Base-by-base conservation (phyloP, 2,113 vertebrate species). In the Myotis lucifugus region DNA sequence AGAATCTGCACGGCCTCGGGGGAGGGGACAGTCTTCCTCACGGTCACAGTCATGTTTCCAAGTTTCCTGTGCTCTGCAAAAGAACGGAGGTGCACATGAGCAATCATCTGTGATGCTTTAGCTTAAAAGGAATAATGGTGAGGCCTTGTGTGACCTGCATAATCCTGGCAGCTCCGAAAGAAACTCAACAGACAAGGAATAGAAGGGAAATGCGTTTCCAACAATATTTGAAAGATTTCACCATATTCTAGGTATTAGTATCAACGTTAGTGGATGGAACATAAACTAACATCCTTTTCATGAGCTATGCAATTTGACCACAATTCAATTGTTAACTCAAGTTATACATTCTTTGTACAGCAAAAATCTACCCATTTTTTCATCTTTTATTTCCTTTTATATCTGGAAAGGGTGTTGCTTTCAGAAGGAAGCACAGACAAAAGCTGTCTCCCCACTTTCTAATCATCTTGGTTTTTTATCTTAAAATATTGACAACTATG, bases 31-130 rank as follows among this genome's bases (percentile, higher is more conserved):
- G 99, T 99, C 97, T 99, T 99, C 91, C 99, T 99, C 89, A 99
- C 99, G 7, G 99, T 99, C 94, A 99, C 99, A 66, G 99, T 99
- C 98, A 99, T 98, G 97, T 99, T 99, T 70, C 99, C 99, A 98
- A 99, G 99, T 96, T 99, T 99, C 97, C 98, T 99, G 91, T 99
- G 99, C 85, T 99, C 99, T 99, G 98, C 34, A 97, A 98, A 91
- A 96, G 93, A 97, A 94, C 3, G 8, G 0, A 21, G 67, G 40
- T 1, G 8, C 59, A 72, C 13, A 0, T 91, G 70, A 96, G 83
- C 42, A 3, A 4, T 9, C 0, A 1, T 74, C 21, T 12, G 48
- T 2, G 9, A 18, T 10, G 67, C 46, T 14, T 11, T 29, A 1
- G n/a, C 46, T 72, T 12, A 17, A 48, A 37, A 19, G 34, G 21